These are phyloP conservation scores for Dendroctonus valens DNA, from an alignment of 1,140 invertebrate species.

Conservation along the genomic window DNA sequence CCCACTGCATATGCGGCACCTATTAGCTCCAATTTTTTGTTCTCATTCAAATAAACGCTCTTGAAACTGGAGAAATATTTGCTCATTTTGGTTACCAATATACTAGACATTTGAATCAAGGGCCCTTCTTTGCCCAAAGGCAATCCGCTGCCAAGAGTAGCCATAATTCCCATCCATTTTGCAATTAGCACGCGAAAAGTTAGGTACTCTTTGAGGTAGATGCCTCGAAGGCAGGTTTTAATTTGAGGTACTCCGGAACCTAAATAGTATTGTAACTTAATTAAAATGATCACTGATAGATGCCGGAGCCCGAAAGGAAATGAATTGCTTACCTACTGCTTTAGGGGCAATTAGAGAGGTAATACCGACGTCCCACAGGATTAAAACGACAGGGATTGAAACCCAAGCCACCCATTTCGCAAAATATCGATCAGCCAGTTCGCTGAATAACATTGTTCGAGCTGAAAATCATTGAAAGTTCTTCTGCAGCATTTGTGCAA, in stretches of 20 bases:
- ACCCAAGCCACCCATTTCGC: slow-evolving; percentile 93
- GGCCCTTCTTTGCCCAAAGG: slow-evolving; percentile 97
- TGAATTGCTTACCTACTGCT: slow-evolving; percentile 70
- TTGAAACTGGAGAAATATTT: slow-evolving; percentile 87
- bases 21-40: slow-evolving; percentile 90
- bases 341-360: slow-evolving; percentile 91
- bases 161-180: slow-evolving; percentile 92
- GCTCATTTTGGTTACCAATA: slow-evolving; percentile 90
- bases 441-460: slow-evolving; percentile 87
- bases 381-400: slow-evolving; percentile 80
- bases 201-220: slow-evolving; percentile 94
- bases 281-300: slow-evolving; percentile 67
- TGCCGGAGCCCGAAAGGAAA: slow-evolving; percentile 80
- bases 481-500: not conserved
- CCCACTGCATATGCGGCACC: slow-evolving; percentile 95
- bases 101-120: slow-evolving; percentile 96
- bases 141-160: slow-evolving; percentile 91
- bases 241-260: slow-evolving; percentile 98
- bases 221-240: slow-evolving; percentile 96
- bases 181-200: slow-evolving; percentile 92
- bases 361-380: slow-evolving; percentile 91
- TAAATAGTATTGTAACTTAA: slow-evolving; percentile 44
- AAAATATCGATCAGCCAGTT: slow-evolving; percentile 71
- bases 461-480: slow-evolving; percentile 56
- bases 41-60: slow-evolving; percentile 91